Evolutionary conservation across 2,797 vertebrate genomes (phyloP).

Genomic region (Muraenolepis orangiensis): DNA sequence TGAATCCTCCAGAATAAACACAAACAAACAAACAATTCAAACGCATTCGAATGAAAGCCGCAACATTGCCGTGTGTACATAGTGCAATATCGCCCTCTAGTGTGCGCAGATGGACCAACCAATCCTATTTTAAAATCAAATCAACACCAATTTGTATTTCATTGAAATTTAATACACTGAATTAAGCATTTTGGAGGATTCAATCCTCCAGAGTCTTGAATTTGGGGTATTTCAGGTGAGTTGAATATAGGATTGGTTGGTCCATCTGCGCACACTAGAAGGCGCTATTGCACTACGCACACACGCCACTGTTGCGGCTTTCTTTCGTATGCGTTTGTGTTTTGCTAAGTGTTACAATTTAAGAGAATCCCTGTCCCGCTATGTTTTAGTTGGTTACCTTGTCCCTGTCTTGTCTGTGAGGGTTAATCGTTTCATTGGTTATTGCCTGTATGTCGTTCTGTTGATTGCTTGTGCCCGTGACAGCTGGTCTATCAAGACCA

Average conservation of each 20-base stretch:
- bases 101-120: neutral
- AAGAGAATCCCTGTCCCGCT: too few species aligned
- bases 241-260: too few species aligned
- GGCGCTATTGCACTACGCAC: neutral
- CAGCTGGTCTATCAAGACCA: too few species aligned
- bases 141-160: too few species aligned
- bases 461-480: too few species aligned
- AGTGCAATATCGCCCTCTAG: neutral
- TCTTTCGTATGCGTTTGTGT: neutral
- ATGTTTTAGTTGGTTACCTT: neutral
- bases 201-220: too few species aligned
- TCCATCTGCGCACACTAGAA: neutral
- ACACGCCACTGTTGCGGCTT: neutral
- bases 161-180: too few species aligned
- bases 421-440: neutral
- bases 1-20: too few species aligned
- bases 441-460: too few species aligned
- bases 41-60: neutral
- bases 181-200: too few species aligned
- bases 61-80: neutral
- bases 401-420: neutral
- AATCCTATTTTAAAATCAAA: too few species aligned
- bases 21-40: too few species aligned
- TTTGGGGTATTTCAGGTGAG: neutral
- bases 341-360: neutral